Evolutionary conservation across 2,113 vertebrate genomes (phyloP).

Genomic region (Numida meleagris): DNA sequence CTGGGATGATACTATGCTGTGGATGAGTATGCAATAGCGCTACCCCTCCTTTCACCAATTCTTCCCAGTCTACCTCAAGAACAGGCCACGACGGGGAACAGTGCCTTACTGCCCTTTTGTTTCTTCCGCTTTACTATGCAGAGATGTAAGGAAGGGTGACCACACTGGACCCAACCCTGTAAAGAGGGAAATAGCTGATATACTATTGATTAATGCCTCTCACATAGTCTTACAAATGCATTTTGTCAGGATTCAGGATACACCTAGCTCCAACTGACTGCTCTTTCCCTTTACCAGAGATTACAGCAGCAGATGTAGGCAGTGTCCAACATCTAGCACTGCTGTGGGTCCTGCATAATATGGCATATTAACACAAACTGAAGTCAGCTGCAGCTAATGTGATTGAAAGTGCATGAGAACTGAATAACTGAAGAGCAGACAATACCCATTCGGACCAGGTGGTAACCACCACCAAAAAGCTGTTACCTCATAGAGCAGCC

Average conservation of each 20-base stretch:
- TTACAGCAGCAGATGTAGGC: not conserved
- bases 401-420: not conserved
- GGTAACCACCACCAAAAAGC: not conserved
- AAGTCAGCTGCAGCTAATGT: not conserved
- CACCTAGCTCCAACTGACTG: not conserved
- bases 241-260: not conserved
- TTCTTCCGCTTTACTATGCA: not conserved
- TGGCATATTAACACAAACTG: not conserved
- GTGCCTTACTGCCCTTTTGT: not conserved
- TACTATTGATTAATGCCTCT: not conserved
- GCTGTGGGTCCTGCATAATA: not conserved
- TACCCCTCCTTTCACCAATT: not conserved
- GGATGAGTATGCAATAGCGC: not conserved
- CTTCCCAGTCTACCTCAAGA: not conserved
- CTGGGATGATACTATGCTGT: not conserved
- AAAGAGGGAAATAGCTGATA: not conserved
- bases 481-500: not conserved
- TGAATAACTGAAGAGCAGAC: not conserved
- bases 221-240: not conserved
- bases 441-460: not conserved
- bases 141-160: not conserved
- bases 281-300: not conserved
- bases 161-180: not conserved
- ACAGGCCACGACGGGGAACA: not conserved
- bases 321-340: not conserved